Conservation (phyloP, 2,797 vertebrate genomes). For the Pangasius djambal region DNA sequence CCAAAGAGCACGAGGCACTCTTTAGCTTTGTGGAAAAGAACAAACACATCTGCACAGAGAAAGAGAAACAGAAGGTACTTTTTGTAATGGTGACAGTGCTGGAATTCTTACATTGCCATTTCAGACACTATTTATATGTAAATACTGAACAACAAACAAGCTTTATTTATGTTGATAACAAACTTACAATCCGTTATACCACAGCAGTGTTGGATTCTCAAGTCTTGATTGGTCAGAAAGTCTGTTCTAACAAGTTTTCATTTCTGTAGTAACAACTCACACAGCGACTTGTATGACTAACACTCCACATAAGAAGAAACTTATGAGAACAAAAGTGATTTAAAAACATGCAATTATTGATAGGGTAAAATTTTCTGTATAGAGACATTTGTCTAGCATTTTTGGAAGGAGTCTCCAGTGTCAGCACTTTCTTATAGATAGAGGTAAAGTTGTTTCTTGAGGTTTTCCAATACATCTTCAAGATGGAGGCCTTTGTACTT, state of each 20-base stretch:
- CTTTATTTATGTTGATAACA: not conserved
- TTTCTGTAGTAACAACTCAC: not conserved
- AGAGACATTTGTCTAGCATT: not conserved
- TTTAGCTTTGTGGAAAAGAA: conserved; percentile 85
- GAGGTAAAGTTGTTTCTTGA: not conserved
- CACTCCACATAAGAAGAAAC: not conserved
- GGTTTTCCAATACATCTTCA: not conserved
- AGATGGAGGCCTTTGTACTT: not conserved
- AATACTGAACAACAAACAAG: not conserved
- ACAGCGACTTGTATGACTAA: not conserved
- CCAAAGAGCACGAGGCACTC: conserved; percentile 83
- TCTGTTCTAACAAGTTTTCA: not conserved
- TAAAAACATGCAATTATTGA: not conserved
- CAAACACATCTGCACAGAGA: conserved; percentile 78
- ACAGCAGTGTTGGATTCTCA: not conserved
- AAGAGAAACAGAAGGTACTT: conserved; percentile 84
- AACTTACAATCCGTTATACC: not conserved
- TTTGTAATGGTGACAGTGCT: not conserved
- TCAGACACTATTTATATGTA: not conserved
- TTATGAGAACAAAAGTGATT: not conserved
- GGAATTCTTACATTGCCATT: conserved; percentile 1
- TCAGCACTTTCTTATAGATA: not conserved
- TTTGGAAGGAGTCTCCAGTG: not conserved
- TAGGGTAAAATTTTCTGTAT: not conserved
- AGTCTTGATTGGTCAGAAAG: not conserved